A percentile compares a stretch with the other conserved stretches of the same genome.
Conservation (phyloP, 2,113 vertebrate genomes). For the Cacatua alba region DNA sequence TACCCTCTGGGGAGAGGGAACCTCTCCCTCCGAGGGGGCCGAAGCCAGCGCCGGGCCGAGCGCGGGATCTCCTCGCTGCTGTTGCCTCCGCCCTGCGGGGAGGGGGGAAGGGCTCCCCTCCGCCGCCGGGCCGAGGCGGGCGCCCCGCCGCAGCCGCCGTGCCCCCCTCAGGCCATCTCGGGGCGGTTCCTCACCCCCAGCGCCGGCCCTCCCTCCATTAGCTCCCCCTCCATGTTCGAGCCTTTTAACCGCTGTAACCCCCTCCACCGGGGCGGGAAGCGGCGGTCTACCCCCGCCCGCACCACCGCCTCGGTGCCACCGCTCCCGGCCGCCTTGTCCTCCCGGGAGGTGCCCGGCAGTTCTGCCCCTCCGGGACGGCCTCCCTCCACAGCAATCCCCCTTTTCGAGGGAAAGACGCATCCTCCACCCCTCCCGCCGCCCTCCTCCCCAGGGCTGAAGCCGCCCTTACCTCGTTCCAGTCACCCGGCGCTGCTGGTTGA, state of each 20-base stretch:
- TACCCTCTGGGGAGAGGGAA: neutral
- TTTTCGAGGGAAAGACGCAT: neutral
- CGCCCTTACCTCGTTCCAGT: neutral
- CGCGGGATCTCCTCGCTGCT: neutral
- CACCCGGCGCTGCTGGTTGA: neutral
- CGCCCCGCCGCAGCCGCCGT: neutral
- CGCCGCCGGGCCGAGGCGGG: neutral
- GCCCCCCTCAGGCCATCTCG: slow-evolving; percentile 2
- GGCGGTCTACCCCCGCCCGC: neutral
- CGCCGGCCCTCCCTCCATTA: neutral
- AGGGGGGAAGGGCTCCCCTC: neutral
- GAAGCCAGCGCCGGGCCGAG: neutral
- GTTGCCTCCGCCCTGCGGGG: neutral
- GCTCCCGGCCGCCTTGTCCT: neutral
- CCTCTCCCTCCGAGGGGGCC: neutral
- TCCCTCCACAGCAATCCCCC: neutral
- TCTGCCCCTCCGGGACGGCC: neutral
- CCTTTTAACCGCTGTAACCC: neutral
- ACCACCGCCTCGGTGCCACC: neutral
- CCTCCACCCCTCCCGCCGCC: neutral
- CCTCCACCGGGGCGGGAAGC: neutral
- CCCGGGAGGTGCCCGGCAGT: neutral
- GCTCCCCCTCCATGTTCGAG: neutral
- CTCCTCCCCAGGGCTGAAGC: neutral
- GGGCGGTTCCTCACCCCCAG: neutral